phyloP scores from a whole-genome alignment of 53 echinoderm and acorn worm species.

The Paelopatides confundens region DNA sequence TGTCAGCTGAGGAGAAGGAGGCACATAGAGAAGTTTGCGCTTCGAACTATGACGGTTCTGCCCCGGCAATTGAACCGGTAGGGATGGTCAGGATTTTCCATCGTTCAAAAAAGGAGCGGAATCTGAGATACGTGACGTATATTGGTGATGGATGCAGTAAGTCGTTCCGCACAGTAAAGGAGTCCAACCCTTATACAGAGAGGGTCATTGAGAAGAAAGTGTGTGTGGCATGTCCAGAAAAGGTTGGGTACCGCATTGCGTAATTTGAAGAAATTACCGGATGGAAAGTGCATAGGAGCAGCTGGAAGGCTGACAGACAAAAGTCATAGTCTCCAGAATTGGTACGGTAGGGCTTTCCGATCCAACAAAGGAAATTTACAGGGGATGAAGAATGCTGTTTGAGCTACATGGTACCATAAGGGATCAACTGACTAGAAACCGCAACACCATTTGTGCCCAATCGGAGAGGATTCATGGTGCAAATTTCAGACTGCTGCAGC shows the following conservation, averaged over 20 bases:
- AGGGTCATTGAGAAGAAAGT: constrained; percentile 22
- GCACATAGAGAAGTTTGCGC: constrained; percentile 6
- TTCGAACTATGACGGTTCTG: constrained; percentile 39
- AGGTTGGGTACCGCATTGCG: constrained; percentile 18
- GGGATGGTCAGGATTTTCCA: constrained; percentile 45
- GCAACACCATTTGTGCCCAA: constrained; percentile 35
- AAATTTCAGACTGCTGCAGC: background rate
- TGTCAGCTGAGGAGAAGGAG: background rate
- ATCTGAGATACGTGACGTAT: constrained; percentile 29
- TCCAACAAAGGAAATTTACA: constrained; percentile 23
- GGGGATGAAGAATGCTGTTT: background rate
- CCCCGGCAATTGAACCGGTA: constrained; percentile 49
- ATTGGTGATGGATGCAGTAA: constrained; percentile 52
- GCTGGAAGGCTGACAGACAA: constrained; percentile 14
- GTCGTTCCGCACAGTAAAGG: constrained; percentile 43
- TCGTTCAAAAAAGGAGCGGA: constrained; percentile 17
- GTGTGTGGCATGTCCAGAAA: constrained; percentile 62
- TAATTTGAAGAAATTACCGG: constrained; percentile 50
- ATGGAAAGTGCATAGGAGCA: constrained; percentile 13
- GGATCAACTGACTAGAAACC: constrained; percentile 22
- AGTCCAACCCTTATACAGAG: constrained; percentile 16
- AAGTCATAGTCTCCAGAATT: constrained; percentile 41
- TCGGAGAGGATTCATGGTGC: constrained; percentile 41
- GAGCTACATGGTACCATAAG: constrained; percentile 22
- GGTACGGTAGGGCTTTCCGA: constrained; percentile 32